Evolutionary conservation across 1,140 invertebrate genomes (phyloP), one percentile per base, ranked within the genome.

Genomic region (Drosophila funebris): DNA sequence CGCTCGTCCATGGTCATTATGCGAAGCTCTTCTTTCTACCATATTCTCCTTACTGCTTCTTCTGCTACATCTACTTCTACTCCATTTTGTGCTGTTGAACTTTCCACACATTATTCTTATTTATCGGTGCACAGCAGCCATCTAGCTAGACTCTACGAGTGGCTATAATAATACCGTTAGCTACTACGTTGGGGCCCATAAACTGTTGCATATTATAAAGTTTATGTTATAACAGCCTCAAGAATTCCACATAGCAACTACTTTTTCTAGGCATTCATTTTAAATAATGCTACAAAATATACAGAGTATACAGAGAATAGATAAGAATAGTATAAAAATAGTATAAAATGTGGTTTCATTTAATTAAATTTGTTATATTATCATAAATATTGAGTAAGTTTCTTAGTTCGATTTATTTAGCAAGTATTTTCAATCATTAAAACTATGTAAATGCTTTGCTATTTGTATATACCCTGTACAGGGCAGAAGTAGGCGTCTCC

Each of bases 1-100:
- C 79, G 79, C 78, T 70, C 76, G 69, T 72, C 78, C 76, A 83
- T 78, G 81, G 68, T 87, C 81, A 84, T 84, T 84, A 84, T 64
- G 61, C 39, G 54, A 66, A 68, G 62, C 52, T 71, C 64, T 60
- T 72, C 50, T 48, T 61, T 27, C 53, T 43, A 7, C 20, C 22
- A 24, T 13, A 3, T 33, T 6, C 27, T 22, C 20, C 57, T 31
- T 50, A 37, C 39, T 36, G 11, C 14, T 13, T 36, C n/a, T 24
- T 22, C 31, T n/a, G n/a, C n/a, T n/a, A n/a, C n/a, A n/a, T n/a
- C n/a, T n/a, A n/a, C n/a, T n/a, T n/a, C n/a, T n/a, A n/a, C n/a
- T n/a, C n/a, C n/a, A n/a, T n/a, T n/a, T n/a, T n/a, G n/a, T n/a
- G n/a, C n/a, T n/a, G 37, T 56, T 60, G 43, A 36, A 52, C 27